Evolutionary conservation across 2,113 vertebrate species (phyloP), one percentile per base, ranked within the genome.

Genomic region (Pelvicachromis taeniatus): DNA sequence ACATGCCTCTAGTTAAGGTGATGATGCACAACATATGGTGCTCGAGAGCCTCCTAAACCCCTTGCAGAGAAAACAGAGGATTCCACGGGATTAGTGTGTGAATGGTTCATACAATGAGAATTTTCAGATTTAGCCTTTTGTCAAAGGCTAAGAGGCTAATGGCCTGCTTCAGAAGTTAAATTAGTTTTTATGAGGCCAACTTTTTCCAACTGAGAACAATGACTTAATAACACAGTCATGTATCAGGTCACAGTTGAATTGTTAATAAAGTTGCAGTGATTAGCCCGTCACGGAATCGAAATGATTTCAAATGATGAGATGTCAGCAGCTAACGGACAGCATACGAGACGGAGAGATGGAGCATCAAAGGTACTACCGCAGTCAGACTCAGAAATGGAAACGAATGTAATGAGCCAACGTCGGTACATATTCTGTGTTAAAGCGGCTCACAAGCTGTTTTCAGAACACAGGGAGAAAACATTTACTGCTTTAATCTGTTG

Each of bases 1-100:
- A 91, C 90, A 89, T 93, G 93, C 91, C 87, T 90, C 86, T 82
- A 85, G 90, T 93, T 90, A 90, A 88, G 91, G 89, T 89, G 91
- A 87, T 88, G 89, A 92, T 85, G 83, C 93, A 86, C 88, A 91
- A 81, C 93, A 94, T 92, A 89, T 95, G 93, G 91, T 8, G 48
- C 77, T 81, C 17, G 8, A 84, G 80, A 89, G 58, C 54, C 83
- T 84, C 84, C 61, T 80, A 85, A 88, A 85, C 23, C 84, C 78
- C 85, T 73, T 13, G 9, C 83, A 80, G 63, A 73, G 75, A 79
- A 82, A 63, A 56, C 82, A 42, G 61, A 78, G 61, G 45, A 83
- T 70, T 75, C 78, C 65, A 58, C 33, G 10, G 84, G 87, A 89
- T 89, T 78, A 89, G 50, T 33, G 59, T 59, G 26, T 26, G 55